Conservation (phyloP, 1,140 invertebrate genomes). For the Drosophila ananassae region DNA sequence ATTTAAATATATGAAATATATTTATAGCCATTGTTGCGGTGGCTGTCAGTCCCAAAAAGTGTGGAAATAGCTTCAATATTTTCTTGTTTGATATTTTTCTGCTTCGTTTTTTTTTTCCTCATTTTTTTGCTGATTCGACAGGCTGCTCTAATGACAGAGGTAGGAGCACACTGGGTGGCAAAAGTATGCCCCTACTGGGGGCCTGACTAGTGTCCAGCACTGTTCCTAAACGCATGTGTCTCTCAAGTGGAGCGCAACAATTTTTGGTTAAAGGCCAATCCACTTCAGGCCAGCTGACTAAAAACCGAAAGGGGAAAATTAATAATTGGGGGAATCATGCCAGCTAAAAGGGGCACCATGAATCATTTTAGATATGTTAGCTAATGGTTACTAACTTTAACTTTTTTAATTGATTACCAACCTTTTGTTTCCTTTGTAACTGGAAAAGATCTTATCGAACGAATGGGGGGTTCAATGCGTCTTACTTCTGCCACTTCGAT, state of each 20-base stretch:
- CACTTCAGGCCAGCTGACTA: constrained; percentile 16
- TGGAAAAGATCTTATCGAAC: constrained; percentile 36
- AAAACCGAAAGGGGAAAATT: constrained; percentile 11
- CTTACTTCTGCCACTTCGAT: constrained; percentile 47
- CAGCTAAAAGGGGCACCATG: constrained; percentile 33
- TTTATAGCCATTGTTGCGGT: constrained; percentile 79
- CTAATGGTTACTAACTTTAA: constrained; percentile 41
- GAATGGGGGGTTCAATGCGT: constrained; percentile 21
- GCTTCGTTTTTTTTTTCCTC: constrained; percentile 24
- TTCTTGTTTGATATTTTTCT: constrained; percentile 42
- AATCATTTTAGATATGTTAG: constrained; percentile 32
- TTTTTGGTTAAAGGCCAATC: constrained; percentile 61
- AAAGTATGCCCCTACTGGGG: constrained; percentile 19
- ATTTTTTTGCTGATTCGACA: constrained; percentile 56
- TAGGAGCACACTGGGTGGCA: constrained; percentile 46
- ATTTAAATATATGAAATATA: constrained; percentile 72
- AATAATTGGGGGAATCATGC: constrained; percentile 22
- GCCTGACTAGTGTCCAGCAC: constrained; percentile 24
- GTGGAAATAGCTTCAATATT: constrained; percentile 73
- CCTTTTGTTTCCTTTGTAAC: constrained; percentile 28
- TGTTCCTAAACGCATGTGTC: constrained; percentile 31
- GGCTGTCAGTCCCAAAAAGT: constrained; percentile 57
- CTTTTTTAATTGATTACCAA: constrained; percentile 33
- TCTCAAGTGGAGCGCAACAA: constrained; percentile 57
- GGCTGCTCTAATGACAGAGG: constrained; percentile 65